A percentile compares a stretch with the other conserved stretches of the same genome.
phyloP scores from a whole-genome alignment of 2,113 vertebrate genomes.

The Anguilla japonica region DNA sequence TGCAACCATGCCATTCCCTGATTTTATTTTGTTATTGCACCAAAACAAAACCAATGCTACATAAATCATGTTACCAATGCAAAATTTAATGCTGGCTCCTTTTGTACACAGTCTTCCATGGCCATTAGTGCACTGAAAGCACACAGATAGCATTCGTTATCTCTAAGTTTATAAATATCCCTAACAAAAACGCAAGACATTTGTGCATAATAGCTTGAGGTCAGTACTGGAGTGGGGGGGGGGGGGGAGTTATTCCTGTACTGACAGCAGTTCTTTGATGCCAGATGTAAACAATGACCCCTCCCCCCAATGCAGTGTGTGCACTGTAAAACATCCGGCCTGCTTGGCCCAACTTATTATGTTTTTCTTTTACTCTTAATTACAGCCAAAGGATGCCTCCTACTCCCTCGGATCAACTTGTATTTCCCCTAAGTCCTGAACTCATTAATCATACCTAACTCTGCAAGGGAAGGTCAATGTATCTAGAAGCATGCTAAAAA shows the following conservation, averaged over 20 bases:
- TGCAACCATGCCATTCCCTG: too few relatives aligned
- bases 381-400: constrained; percentile 10
- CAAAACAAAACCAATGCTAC: neutral
- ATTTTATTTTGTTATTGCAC: too few relatives aligned
- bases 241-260: neutral
- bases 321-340: neutral
- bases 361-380: constrained; percentile 23
- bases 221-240: neutral
- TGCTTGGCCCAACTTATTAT: neutral
- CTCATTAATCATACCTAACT: neutral
- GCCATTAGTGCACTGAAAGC: neutral
- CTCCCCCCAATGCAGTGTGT: neutral
- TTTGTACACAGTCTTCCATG: neutral
- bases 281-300: neutral
- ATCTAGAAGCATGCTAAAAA: neutral
- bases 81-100: neutral
- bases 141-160: neutral
- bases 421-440: neutral
- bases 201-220: neutral
- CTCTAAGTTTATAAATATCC: constrained; percentile 1
- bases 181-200: constrained; percentile 1
- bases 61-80: neutral
- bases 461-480: neutral
- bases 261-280: neutral
- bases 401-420: neutral